Evolutionary conservation across 2,113 vertebrate genomes (phyloP).

Genomic region (Ochotona princeps): DNA sequence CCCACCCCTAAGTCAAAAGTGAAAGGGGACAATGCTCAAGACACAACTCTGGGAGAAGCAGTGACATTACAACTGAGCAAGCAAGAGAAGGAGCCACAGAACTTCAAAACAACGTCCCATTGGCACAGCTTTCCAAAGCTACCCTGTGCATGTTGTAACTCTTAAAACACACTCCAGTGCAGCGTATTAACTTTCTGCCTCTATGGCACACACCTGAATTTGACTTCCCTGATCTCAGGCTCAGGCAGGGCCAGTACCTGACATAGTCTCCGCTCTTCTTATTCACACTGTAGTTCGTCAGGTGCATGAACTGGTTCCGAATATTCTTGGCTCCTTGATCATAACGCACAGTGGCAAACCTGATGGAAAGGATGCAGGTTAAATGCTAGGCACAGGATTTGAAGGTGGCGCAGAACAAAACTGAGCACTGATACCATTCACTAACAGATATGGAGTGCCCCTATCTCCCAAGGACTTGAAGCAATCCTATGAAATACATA

Average conservation of each 20-base stretch:
- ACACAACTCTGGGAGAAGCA: neutral
- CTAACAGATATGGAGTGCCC: too few relatives aligned
- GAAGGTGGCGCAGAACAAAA: neutral
- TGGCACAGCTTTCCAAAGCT: neutral
- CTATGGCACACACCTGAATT: neutral
- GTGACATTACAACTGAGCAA: neutral
- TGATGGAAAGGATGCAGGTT: constrained; percentile 77
- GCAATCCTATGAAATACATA: neutral
- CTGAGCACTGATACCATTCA: neutral
- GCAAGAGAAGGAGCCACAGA: neutral
- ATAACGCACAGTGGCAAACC: constrained; percentile 98
- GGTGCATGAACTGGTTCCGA: constrained; percentile 98
- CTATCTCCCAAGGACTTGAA: neutral
- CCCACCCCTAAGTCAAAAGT: neutral
- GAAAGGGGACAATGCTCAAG: constrained; percentile 11
- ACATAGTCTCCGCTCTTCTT: constrained; percentile 98
- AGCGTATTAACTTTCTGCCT: accelerated
- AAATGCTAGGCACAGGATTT: constrained; percentile 42
- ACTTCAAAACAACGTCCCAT: neutral
- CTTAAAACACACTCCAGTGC: neutral
- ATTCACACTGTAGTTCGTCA: constrained; percentile 99
- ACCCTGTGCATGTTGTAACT: accelerated
- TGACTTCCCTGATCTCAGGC: neutral
- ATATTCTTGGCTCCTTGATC: constrained; percentile 93
- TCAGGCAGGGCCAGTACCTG: constrained; percentile 88